phyloP scores from a whole-genome alignment of 2,888 invertebrate genomes.

The Rhingia campestris region DNA sequence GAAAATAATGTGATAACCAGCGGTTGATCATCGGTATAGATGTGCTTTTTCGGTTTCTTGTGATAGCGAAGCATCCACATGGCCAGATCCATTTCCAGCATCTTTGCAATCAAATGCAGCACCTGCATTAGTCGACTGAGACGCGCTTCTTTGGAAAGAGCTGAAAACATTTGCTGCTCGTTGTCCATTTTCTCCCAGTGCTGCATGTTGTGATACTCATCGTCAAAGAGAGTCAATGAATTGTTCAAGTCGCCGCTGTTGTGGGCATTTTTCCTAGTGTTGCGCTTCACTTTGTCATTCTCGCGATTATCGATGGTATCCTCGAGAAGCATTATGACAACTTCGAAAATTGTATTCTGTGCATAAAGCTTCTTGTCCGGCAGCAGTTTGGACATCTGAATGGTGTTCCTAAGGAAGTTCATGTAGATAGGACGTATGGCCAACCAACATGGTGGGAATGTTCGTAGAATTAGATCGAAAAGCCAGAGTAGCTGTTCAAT shows the following conservation, averaged over 20 bases:
- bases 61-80: constrained; percentile 84
- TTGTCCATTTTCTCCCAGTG: constrained; percentile 78
- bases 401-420: constrained; percentile 76
- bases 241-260: background rate
- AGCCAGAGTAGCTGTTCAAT: constrained; percentile 77
- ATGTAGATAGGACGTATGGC: constrained; percentile 78
- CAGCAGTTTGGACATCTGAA: constrained; percentile 74
- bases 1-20: constrained; percentile 78
- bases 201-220: constrained; percentile 76
- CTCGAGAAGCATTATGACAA: constrained; percentile 77
- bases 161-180: constrained; percentile 75
- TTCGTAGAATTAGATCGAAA: constrained; percentile 78
- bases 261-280: background rate
- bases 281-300: background rate
- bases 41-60: constrained; percentile 76
- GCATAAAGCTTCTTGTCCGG: constrained; percentile 69
- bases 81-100: constrained; percentile 85
- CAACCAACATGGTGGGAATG: constrained; percentile 82
- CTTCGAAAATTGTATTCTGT: constrained; percentile 75
- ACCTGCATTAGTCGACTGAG: constrained; percentile 84
- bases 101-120: constrained; percentile 83
- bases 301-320: constrained; percentile 75
- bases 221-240: constrained; percentile 30
- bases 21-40: constrained; percentile 78
- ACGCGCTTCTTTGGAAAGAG: constrained; percentile 80